A percentile compares a stretch with the other conserved stretches of the same genome.
These are phyloP conservation scores for Mnemiopsis leidyi DNA, from an alignment of 37 sponge, comb jelly and placozoan genomes.

Conservation along the genomic window DNA sequence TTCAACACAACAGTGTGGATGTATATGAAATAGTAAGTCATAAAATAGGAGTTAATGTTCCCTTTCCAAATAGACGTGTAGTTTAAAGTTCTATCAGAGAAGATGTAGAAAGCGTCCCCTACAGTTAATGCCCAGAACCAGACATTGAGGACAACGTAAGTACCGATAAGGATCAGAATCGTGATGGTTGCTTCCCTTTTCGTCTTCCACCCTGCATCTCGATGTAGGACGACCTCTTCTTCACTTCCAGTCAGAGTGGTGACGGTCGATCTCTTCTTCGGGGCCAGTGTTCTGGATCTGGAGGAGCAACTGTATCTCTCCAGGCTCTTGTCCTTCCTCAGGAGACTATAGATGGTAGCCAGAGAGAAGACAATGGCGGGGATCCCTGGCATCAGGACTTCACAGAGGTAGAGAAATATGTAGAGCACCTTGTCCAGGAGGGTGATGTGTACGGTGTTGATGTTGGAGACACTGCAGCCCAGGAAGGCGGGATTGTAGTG, in stretches of 20 bases:
- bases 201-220: background rate
- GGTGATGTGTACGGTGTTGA: background rate
- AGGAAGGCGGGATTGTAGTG: background rate
- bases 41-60: background rate
- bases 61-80: constrained; percentile 25
- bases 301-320: background rate
- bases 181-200: constrained; percentile 33
- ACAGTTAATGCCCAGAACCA: constrained; percentile 12
- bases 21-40: constrained; percentile 49
- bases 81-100: background rate
- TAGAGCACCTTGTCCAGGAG: constrained; percentile 52
- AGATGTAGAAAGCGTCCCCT: constrained; percentile 9
- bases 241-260: background rate
- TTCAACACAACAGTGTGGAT: constrained; percentile 52
- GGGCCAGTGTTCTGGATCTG: background rate
- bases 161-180: constrained; percentile 5
- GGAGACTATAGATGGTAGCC: background rate
- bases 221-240: background rate
- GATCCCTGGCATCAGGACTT: background rate
- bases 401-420: constrained; percentile 44
- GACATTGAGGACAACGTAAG: constrained; percentile 3
- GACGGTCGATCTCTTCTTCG: background rate
- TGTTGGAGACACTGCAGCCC: constrained; percentile 50
- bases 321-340: background rate
- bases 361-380: constrained; percentile 31